Evolutionary conservation across 2,797 vertebrate species (phyloP).

Genomic region (Chaetophractus vellerosus): DNA sequence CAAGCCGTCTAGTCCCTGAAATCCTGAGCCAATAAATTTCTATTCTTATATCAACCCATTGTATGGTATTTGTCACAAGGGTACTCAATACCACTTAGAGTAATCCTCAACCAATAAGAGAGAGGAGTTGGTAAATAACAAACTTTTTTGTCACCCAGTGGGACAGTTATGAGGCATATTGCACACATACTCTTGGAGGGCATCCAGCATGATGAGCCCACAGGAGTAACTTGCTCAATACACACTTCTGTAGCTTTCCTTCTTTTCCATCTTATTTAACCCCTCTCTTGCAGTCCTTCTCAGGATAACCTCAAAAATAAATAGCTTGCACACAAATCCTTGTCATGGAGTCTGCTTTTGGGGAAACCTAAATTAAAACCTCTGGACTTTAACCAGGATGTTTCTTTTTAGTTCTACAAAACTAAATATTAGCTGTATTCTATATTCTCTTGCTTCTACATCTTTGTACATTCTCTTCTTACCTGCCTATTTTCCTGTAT

Average conservation of each 20-base stretch:
- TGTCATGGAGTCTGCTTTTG: neutral
- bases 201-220: neutral
- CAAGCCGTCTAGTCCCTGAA: no score
- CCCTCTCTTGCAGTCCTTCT: neutral
- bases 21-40: no score
- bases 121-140: neutral
- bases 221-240: neutral
- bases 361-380: constrained; percentile 28
- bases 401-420: neutral
- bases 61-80: no score
- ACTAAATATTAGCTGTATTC: neutral
- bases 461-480: neutral
- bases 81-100: neutral
- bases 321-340: neutral
- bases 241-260: neutral
- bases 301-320: constrained; percentile 40
- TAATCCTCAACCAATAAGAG: neutral
- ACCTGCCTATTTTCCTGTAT: neutral
- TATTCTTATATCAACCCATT: no score
- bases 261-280: neutral
- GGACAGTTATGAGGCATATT: neutral
- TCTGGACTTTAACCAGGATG: neutral
- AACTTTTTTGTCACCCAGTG: neutral
- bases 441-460: neutral
- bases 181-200: neutral